Conservation (phyloP, 2,888 invertebrate genomes). For the Acanthosepion lycidas region DNA sequence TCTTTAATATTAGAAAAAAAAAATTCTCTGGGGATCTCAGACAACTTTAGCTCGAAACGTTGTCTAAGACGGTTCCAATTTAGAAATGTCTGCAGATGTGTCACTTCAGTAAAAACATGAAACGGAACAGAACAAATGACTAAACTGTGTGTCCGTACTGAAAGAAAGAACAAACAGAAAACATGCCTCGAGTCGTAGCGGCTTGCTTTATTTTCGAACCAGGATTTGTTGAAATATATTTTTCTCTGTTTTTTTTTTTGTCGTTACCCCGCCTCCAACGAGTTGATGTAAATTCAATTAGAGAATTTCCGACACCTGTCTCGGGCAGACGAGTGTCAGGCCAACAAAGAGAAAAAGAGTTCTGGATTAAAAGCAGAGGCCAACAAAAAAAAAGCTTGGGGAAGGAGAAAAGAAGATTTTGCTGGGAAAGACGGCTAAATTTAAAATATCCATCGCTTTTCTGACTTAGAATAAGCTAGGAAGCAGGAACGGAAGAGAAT, state of each 20-base stretch:
- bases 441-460: not conserved
- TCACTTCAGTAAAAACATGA: not conserved
- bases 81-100: not conserved
- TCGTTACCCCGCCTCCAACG: not conserved
- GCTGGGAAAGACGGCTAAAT: not conserved
- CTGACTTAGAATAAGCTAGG: not conserved
- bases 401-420: not conserved
- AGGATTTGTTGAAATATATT: not conserved
- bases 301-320: not conserved
- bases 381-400: not conserved
- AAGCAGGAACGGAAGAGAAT: no score
- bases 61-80: not conserved
- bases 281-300: slow-evolving; percentile 18
- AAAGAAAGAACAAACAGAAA: not conserved
- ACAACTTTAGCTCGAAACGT: not conserved
- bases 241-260: no score
- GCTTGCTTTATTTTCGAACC: not conserved
- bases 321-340: not conserved
- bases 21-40: not conserved
- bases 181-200: not conserved
- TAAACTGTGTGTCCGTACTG: not conserved
- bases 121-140: not conserved
- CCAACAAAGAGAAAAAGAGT: not conserved
- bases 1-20: not conserved
- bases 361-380: not conserved